Percentiles rank a stretch among this genome's conserved stretches.
Evolutionary conservation across 2,113 vertebrate genomes (phyloP).

Genomic region (Lepus europaeus): DNA sequence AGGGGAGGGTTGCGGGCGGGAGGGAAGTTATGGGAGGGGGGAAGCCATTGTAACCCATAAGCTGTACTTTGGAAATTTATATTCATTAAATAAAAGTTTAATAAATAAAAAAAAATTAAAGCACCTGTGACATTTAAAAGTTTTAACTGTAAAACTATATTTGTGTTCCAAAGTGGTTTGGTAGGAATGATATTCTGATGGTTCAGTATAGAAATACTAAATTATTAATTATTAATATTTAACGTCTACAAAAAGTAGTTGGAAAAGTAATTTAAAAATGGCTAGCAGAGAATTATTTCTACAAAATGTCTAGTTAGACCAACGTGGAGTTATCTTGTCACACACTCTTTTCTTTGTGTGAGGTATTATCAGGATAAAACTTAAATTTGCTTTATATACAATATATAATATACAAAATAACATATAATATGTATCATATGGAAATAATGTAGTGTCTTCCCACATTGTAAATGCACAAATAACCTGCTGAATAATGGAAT

Average conservation of each 20-base stretch:
- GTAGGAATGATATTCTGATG: not conserved
- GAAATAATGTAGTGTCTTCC: not conserved
- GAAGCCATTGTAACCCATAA: no score
- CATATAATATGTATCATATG: no score
- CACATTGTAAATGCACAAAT: not conserved
- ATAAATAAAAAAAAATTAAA: not conserved
- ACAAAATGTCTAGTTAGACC: not conserved
- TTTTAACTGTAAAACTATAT: not conserved
- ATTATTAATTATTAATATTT: not conserved
- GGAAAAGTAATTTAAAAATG: no score
- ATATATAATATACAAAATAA: not conserved
- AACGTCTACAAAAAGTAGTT: not conserved
- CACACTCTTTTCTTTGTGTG: not conserved
- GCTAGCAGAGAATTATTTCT: not conserved
- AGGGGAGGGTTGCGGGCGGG: no score
- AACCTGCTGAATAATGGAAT: not conserved
- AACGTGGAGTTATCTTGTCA: not conserved
- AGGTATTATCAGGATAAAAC: not conserved
- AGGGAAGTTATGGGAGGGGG: no score
- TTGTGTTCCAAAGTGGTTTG: not conserved
- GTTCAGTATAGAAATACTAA: not conserved
- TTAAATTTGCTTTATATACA: not conserved
- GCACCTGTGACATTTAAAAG: not conserved
- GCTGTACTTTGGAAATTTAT: no score
- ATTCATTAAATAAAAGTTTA: no score